Evolutionary conservation across 64 coral and sea anemone species (phyloP).

Genomic region (Acropora yongei): DNA sequence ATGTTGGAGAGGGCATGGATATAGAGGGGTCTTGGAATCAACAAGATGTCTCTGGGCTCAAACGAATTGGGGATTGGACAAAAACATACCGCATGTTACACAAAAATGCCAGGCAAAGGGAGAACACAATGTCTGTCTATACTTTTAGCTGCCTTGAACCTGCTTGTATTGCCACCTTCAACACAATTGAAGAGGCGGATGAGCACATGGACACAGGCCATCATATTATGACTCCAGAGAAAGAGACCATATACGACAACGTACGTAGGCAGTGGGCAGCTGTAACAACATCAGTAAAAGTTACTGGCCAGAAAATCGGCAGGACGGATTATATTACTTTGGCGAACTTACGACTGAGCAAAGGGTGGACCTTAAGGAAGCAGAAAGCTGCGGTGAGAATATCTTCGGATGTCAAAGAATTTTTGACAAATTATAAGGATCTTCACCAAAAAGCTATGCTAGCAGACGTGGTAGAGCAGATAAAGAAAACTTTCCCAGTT

Average conservation of each 20-base stretch:
- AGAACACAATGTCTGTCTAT: no score
- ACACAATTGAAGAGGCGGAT: no score
- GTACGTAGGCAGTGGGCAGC: background rate
- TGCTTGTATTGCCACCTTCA: no score
- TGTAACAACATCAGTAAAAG: slow-evolving; percentile 52
- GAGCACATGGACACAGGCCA: no score
- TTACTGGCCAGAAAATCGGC: slow-evolving; percentile 48
- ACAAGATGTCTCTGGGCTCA: slow-evolving; percentile 65
- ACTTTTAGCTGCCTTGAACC: no score
- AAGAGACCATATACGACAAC: no score
- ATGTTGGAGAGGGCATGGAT: slow-evolving; percentile 22
- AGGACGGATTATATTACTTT: slow-evolving; percentile 3
- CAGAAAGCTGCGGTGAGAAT: slow-evolving; percentile 25
- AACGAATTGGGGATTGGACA: slow-evolving; percentile 56
- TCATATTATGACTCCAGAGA: no score
- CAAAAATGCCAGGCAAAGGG: no score
- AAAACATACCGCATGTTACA: no score
- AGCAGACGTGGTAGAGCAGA: no score
- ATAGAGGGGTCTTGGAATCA: slow-evolving; percentile 7
- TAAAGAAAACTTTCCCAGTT: no score
- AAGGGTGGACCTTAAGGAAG: no score
- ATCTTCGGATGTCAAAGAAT: slow-evolving; percentile 5
- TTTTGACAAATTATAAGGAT: slow-evolving; percentile 52
- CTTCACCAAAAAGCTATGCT: slow-evolving; percentile 41
- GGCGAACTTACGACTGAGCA: background rate